Evolutionary conservation across 2,888 invertebrate species (phyloP), one percentile per base, ranked within the genome.

Genomic region (Drosophila demipolita): DNA sequence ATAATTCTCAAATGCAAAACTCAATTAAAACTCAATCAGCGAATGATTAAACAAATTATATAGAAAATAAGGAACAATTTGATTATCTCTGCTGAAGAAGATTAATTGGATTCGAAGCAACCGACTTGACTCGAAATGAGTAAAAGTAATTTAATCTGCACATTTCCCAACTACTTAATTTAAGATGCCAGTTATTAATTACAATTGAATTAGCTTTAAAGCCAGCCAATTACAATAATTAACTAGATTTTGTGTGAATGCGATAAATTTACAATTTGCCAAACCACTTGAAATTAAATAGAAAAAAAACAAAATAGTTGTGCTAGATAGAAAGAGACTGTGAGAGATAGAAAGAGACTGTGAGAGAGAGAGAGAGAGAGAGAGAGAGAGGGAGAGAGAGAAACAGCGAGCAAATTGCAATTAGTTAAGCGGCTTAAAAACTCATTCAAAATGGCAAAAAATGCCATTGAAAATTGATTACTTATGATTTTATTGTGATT

Each of bases 341-440:
- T 2, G 48, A 38, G 32, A 20, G 26, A 32, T 17, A 45, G 48
- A 52, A 17, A 23, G 12, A 17, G 26, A n/a, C 11, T n/a, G 26
- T 15, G 4, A 23, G 15, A 17, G 29, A 29, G 26, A 11, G 6
- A 17, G 6, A 1, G 12, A 23, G 26, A 29, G 2, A 17, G 12
- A 26, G 26, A 12, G 26, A 29, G 17, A 49, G 15, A 3, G n/a
- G 1, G 23, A n/a, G 55, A 5, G 38, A 5, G 9, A 7, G 23
- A 33, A 20, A 17, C 32, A 71, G 70, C 36, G 58, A n/a, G 54
- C 79, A 78, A 66, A 68, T 78, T 73, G 50, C 65, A 67, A 71
- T 75, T 67, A 60, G 80, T 71, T 78, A 80, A 80, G 67, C 78
- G 67, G 80, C 75, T 71, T 80, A 80, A 78, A 67, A 12, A 20